These are phyloP conservation scores for Yponomeuta sedellus DNA, from an alignment of 2,888 invertebrate genomes.

Conservation along the genomic window DNA sequence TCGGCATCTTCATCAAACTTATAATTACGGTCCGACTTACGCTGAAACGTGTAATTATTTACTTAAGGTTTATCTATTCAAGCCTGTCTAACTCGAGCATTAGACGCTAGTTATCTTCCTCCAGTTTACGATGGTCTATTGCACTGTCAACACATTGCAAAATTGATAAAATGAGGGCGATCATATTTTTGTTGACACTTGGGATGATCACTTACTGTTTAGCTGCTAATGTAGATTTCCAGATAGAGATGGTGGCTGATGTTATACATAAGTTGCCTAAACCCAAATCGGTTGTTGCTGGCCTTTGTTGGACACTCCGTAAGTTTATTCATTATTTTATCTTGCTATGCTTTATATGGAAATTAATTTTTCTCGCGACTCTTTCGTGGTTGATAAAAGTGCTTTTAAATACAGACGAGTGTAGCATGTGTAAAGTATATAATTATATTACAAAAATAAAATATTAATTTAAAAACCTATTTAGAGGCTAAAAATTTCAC, in stretches of 20 bases:
- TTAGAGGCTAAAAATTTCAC: no score
- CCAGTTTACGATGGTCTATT: neutral
- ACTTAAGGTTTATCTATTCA: neutral
- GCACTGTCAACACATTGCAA: neutral
- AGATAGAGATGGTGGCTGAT: neutral
- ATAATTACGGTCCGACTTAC: neutral
- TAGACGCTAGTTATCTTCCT: neutral
- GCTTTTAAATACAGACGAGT: no score
- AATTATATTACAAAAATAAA: no score
- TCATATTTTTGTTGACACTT: neutral
- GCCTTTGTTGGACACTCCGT: slow-evolving; percentile 3
- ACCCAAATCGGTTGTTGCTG: neutral
- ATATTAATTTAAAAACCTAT: no score
- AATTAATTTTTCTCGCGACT: no score
- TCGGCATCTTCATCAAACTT: neutral
- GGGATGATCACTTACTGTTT: neutral
- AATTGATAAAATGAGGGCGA: neutral
- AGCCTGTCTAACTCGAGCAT: neutral
- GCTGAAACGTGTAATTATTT: slow-evolving; percentile 6
- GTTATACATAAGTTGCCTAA: neutral
- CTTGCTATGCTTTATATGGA: neutral
- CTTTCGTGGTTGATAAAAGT: no score
- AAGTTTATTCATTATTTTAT: neutral
- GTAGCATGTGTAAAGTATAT: no score
- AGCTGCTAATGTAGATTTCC: neutral